Conservation (phyloP, 1,140 invertebrate genomes). For the Maniola jurtina region DNA sequence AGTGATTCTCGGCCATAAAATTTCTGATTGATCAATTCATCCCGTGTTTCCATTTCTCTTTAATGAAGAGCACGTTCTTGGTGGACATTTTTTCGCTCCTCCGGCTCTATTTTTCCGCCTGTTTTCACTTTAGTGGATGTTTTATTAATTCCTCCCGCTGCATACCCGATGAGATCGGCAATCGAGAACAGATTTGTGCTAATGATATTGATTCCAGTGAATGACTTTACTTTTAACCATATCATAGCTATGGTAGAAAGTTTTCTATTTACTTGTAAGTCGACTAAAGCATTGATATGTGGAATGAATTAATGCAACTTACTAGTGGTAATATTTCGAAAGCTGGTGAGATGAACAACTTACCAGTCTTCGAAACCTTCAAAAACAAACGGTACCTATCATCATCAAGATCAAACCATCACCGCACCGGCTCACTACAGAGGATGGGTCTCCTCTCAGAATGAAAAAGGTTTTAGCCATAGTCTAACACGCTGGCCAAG, state of each 20-base stretch:
- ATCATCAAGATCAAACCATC: no score
- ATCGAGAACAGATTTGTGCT: slow-evolving; percentile 55
- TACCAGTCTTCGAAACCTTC: no score
- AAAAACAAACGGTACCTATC: no score
- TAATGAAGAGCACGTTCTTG: slow-evolving; percentile 71
- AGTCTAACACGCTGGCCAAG: no score
- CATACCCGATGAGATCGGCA: slow-evolving; percentile 39
- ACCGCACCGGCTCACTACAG: no score
- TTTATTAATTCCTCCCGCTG: slow-evolving; percentile 59
- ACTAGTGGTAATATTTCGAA: no score
- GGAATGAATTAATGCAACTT: no score
- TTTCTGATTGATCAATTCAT: slow-evolving; percentile 78
- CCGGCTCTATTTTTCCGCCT: slow-evolving; percentile 63
- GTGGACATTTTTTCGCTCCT: slow-evolving; percentile 56
- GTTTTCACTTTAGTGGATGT: slow-evolving; percentile 67
- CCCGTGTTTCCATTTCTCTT: slow-evolving; percentile 64
- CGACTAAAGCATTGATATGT: no score
- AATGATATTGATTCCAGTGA: slow-evolving; percentile 13
- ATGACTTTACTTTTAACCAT: not conserved
- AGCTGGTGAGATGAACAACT: no score
- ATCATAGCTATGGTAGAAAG: no score
- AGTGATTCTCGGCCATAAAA: slow-evolving; percentile 76
- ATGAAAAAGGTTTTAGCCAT: no score
- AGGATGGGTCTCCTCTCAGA: no score
- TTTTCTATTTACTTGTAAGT: not conserved